Percentiles rank a stretch among this genome's conserved stretches.
Conservation (phyloP, 1,140 invertebrate species). For the Cotesia glomerata region DNA sequence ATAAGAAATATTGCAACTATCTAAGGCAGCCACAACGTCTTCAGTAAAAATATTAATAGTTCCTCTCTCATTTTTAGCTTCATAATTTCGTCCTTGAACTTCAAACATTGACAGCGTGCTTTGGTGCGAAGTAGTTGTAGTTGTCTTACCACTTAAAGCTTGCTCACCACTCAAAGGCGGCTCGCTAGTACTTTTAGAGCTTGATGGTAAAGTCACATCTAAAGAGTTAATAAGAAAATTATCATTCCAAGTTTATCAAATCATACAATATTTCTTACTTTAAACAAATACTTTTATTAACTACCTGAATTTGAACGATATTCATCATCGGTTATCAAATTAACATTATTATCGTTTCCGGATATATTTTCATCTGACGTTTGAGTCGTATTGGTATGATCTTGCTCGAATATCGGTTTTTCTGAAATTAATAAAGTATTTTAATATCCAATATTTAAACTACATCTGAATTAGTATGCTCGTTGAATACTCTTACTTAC, state of each 20-base stretch:
- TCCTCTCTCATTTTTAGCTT: constrained; percentile 32
- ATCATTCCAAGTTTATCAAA: background rate
- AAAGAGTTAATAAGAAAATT: background rate
- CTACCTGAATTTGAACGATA: constrained; percentile 1
- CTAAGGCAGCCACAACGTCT: constrained; percentile 37
- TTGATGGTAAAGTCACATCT: constrained; percentile 4
- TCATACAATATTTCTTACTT: background rate
- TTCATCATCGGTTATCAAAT: background rate
- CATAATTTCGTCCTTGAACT: constrained; percentile 3
- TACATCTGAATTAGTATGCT: too few species aligned
- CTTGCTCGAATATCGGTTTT: too few species aligned
- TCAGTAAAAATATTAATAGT: constrained; percentile 41
- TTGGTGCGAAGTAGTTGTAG: background rate
- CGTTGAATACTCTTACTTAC: too few species aligned
- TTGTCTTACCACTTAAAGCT: background rate
- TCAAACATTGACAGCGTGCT: constrained; percentile 5
- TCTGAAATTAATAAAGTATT: too few species aligned
- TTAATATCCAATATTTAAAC: too few species aligned
- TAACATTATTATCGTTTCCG: background rate
- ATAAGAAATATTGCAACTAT: constrained; percentile 36
- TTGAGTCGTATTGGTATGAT: too few species aligned
- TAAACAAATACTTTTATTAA: background rate
- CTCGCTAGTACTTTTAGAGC: constrained; percentile 8
- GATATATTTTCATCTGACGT: background rate
- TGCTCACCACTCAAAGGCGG: background rate